A percentile compares a stretch with the other conserved stretches of the same genome.
phyloP scores from a whole-genome alignment of 1,140 invertebrate genomes.

The Orchestia grillus region DNA sequence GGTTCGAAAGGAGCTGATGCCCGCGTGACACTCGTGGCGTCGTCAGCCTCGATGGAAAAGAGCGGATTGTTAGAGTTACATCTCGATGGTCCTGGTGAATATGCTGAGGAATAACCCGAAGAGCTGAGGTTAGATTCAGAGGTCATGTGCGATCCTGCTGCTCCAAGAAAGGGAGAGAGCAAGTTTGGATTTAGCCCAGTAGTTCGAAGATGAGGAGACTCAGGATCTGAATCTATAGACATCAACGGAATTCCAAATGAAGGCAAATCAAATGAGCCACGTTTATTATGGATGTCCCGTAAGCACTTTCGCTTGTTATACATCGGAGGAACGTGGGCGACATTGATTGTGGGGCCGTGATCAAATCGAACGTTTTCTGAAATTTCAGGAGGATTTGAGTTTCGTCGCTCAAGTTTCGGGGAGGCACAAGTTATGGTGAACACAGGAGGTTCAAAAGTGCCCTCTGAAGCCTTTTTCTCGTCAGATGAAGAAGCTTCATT shows the following conservation, averaged over 20 bases:
- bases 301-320: background rate
- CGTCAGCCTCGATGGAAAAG: slow-evolving; percentile 75
- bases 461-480: background rate
- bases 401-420: slow-evolving; percentile 23
- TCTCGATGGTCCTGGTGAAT: slow-evolving; percentile 81
- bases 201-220: background rate
- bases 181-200: background rate
- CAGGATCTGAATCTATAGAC: slow-evolving; percentile 24
- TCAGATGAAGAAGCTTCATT: slow-evolving; percentile 28
- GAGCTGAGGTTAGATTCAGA: slow-evolving; percentile 86
- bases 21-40: background rate
- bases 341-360: background rate
- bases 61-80: slow-evolving; percentile 83
- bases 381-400: slow-evolving; percentile 33
- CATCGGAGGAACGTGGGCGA: background rate
- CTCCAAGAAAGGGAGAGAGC: slow-evolving; percentile 67
- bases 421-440: slow-evolving; percentile 39
- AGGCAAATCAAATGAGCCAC: background rate
- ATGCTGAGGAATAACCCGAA: slow-evolving; percentile 85
- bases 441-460: slow-evolving; percentile 13
- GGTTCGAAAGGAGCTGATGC: background rate
- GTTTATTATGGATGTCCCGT: background rate
- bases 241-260: background rate
- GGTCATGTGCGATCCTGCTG: slow-evolving; percentile 78
- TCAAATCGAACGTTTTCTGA: background rate